Evolutionary conservation across 1,140 invertebrate species (phyloP).

Genomic region (Caenorhabditis brenneri): DNA sequence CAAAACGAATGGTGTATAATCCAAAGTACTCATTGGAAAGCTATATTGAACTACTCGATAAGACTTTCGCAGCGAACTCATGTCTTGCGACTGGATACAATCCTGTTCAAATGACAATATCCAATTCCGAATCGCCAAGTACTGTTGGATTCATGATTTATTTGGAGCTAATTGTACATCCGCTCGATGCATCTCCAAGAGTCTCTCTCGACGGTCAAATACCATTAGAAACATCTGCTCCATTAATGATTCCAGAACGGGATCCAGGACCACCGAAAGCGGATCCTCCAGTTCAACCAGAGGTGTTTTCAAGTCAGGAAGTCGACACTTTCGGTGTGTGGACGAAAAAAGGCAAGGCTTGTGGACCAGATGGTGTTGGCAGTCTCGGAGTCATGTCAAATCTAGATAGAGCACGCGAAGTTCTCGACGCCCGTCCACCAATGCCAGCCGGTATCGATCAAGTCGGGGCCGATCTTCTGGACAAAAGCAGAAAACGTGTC

Average conservation of each 20-base stretch:
- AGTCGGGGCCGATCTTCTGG: neutral
- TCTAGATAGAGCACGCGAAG: neutral
- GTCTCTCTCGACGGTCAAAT: too few relatives aligned
- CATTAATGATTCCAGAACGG: neutral
- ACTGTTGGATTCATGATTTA: neutral
- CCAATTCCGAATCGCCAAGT: neutral
- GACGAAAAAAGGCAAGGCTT: neutral
- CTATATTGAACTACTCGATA: neutral
- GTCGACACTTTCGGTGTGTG: neutral
- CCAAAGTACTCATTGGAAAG: neutral
- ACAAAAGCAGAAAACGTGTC: neutral
- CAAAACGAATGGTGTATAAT: neutral
- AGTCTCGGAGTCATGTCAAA: neutral
- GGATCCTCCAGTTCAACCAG: neutral
- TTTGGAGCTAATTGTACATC: neutral
- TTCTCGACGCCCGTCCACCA: neutral
- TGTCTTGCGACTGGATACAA: neutral
- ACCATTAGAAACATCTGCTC: neutral
- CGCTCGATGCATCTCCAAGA: neutral
- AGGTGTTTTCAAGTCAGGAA: too few relatives aligned
- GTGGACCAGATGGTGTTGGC: neutral
- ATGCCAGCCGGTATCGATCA: neutral
- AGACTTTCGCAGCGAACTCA: neutral
- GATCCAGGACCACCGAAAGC: neutral
- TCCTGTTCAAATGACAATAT: neutral